Percentiles rank a stretch among this genome's conserved stretches.
phyloP scores from a whole-genome alignment of 1,140 invertebrate genomes.

The Frieseomelitta varia region DNA sequence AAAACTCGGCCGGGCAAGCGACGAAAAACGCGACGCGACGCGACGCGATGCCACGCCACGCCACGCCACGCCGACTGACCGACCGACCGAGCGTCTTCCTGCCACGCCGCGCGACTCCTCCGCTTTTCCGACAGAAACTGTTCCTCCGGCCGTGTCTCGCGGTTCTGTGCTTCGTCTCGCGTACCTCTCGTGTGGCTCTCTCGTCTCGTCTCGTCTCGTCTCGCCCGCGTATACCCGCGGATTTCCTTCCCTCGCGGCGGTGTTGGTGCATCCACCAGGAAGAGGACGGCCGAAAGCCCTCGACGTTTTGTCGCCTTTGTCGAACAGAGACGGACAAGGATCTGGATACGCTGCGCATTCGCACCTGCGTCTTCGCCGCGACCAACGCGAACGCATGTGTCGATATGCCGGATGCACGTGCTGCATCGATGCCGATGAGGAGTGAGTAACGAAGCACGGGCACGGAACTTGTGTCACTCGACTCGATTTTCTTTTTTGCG shows the following conservation, averaged over 20 bases:
- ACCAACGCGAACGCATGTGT: constrained; percentile 45
- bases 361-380: constrained; percentile 48
- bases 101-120: not conserved
- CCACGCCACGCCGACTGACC: too few relatives aligned
- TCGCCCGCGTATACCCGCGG: not conserved
- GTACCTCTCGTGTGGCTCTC: too few relatives aligned
- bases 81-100: not conserved
- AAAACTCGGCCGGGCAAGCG: constrained; percentile 41
- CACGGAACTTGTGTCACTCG: not conserved
- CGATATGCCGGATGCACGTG: constrained; percentile 50
- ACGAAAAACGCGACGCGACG: constrained; percentile 47
- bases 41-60: too few relatives aligned
- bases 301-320: constrained; percentile 6
- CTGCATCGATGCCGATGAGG: constrained; percentile 31
- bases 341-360: constrained; percentile 28
- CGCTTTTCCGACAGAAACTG: constrained; percentile 18
- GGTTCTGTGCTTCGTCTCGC: not conserved
- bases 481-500: not conserved
- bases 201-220: too few relatives aligned
- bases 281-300: constrained; percentile 5
- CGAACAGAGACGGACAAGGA: constrained; percentile 15
- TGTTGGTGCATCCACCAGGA: constrained; percentile 19
- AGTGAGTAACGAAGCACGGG: constrained; percentile 37
- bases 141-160: constrained; percentile 1
- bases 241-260: too few relatives aligned